These are phyloP conservation scores for Dryomyza anilis DNA, from an alignment of 2,888 invertebrate species.

Conservation along the genomic window DNA sequence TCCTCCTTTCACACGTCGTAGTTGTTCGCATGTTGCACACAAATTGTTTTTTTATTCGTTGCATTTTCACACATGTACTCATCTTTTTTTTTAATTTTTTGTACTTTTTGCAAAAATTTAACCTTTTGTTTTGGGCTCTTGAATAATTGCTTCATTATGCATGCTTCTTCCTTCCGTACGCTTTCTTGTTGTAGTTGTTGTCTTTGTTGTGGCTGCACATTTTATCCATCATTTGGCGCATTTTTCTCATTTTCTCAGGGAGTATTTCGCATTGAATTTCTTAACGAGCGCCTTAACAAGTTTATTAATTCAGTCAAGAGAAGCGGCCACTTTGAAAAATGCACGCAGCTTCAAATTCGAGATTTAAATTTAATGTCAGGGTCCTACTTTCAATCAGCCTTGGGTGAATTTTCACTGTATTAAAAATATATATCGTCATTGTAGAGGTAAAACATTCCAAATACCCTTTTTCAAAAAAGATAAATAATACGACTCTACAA, in stretches of 20 bases:
- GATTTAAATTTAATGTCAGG: neutral
- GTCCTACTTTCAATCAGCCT: neutral
- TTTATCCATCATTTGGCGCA: neutral
- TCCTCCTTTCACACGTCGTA: no score
- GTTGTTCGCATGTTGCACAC: conserved; percentile 8
- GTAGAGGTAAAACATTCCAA: no score
- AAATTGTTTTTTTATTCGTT: conserved; percentile 3
- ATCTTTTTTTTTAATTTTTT: neutral
- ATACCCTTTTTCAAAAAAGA: no score
- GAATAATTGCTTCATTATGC: conserved; percentile 7
- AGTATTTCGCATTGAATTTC: neutral
- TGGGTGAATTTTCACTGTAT: neutral
- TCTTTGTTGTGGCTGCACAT: neutral
- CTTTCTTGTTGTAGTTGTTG: neutral
- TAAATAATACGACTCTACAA: no score
- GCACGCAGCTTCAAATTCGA: neutral
- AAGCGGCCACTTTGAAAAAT: neutral
- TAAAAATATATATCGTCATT: no score
- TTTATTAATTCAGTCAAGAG: neutral
- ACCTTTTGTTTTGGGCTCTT: conserved; percentile 6
- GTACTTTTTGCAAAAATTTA: conserved; percentile 1
- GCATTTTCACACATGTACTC: conserved; percentile 1
- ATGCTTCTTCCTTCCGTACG: neutral
- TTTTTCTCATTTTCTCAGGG: neutral
- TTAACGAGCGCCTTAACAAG: neutral